A percentile compares a stretch with the other conserved stretches of the same genome.
Conservation (phyloP, 1,140 invertebrate genomes). For the Trypoxylus dichotomus region DNA sequence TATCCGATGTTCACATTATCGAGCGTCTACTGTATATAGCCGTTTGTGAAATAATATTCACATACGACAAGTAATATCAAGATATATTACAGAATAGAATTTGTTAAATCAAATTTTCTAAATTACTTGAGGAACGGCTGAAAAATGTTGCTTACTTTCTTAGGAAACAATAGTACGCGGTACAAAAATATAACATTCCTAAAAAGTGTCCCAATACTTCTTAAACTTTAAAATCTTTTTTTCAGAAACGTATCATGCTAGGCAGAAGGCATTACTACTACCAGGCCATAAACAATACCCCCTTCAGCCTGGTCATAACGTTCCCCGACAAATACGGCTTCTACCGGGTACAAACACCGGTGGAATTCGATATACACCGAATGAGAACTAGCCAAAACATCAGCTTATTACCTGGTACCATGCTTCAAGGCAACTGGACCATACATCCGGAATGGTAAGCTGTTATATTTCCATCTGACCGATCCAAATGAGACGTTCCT, state of each 20-base stretch:
- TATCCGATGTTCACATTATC: too few species aligned
- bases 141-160: too few species aligned
- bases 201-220: not conserved
- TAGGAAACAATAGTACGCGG: too few species aligned
- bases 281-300: constrained; percentile 65
- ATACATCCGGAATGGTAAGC: constrained; percentile 85
- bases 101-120: too few species aligned
- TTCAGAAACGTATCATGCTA: constrained; percentile 59
- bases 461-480: constrained; percentile 31
- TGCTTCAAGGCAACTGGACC: constrained; percentile 79
- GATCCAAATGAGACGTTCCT: not conserved
- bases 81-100: too few species aligned
- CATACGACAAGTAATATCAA: too few species aligned
- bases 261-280: constrained; percentile 69
- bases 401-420: constrained; percentile 58
- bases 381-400: constrained; percentile 62
- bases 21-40: too few species aligned
- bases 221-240: constrained; percentile 27
- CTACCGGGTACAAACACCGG: constrained; percentile 69
- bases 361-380: constrained; percentile 67
- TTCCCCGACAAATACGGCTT: constrained; percentile 71
- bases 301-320: constrained; percentile 73
- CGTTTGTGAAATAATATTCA: too few species aligned
- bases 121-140: too few species aligned
- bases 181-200: not conserved